phyloP scores from a whole-genome alignment of 2,888 invertebrate genomes.

The Drymonia ruficornis region DNA sequence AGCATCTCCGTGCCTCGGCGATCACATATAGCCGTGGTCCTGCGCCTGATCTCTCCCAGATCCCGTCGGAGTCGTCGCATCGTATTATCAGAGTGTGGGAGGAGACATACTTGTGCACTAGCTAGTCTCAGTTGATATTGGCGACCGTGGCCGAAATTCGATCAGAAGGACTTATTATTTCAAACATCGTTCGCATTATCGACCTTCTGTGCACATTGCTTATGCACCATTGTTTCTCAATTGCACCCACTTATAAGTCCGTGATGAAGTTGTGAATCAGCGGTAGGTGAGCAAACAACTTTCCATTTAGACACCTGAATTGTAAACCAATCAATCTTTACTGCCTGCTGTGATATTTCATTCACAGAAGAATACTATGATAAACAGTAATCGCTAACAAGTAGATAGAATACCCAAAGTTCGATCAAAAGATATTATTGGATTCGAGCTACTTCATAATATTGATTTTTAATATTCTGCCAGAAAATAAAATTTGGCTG shows the following conservation, averaged over 20 bases:
- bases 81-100: too few relatives aligned
- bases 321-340: neutral
- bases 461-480: neutral
- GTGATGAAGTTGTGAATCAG: conserved; percentile 35
- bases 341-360: neutral
- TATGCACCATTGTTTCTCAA: conserved; percentile 15
- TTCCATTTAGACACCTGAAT: conserved; percentile 22
- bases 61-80: too few relatives aligned
- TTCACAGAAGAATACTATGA: neutral
- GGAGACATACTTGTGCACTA: too few relatives aligned
- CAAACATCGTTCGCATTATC: neutral
- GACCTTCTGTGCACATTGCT: conserved; percentile 23
- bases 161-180: too few relatives aligned
- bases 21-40: too few relatives aligned
- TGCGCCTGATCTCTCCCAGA: too few relatives aligned
- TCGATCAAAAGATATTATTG: neutral
- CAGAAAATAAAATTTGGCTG: neutral
- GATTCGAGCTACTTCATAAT: neutral
- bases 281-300: conserved; percentile 31
- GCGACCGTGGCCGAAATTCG: too few relatives aligned
- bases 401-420: too few relatives aligned
- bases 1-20: too few relatives aligned
- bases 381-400: too few relatives aligned
- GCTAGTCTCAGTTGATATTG: too few relatives aligned
- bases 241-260: conserved; percentile 28